Base-by-base conservation (phyloP, 2,113 vertebrate genomes). In the Cochlearius cochlearius region DNA sequence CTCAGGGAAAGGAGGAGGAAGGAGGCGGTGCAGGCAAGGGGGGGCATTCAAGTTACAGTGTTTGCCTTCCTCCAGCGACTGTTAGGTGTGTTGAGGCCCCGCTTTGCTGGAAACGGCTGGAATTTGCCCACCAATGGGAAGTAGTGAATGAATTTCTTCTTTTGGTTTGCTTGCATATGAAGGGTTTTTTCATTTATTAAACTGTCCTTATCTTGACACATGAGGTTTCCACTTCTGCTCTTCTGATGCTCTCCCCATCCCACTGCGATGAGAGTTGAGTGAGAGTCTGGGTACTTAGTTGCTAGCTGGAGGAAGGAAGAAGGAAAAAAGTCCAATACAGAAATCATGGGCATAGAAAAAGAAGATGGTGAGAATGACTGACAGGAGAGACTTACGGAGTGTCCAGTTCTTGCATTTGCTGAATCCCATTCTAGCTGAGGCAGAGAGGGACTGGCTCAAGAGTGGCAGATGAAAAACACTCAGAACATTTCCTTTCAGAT, bases 11-110 rank as follows among this genome's bases (percentile, higher is more conserved):
- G 22, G 1, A 71, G 19, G 9, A 82, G 22, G 11, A 53, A 78
- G 8, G 7, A 8, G 3, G 15, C 49, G 23, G 1, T 1, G 5
- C 10, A 12, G 2, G 16, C 4, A 5, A 13, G 3, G 7, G 4
- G 5, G 6, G 10, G 1, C 11, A 25, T 52, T 66, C 41, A 62
- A 41, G 19, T 39, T 62, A 53, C 1, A 5, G 8, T 0, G 11
- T 49, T 76, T 72, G 11, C n/a, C 41, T 15, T 76, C 68, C 6
- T 1, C 1, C 21, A 68, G 52, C 9, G 67, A 5, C 25, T 45
- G 3, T 73, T 52, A 43, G 13, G 5, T 59, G 23, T 64, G 12
- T 17, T 63, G 38, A 47, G 9, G 41, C 9, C 25, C 23, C 49
- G 22, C 22, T 92, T 81, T 68, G 6, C 12, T 73, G 52, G 17